These are phyloP conservation scores for Lota lota DNA, from an alignment of 2,113 vertebrate species.

Conservation along the genomic window DNA sequence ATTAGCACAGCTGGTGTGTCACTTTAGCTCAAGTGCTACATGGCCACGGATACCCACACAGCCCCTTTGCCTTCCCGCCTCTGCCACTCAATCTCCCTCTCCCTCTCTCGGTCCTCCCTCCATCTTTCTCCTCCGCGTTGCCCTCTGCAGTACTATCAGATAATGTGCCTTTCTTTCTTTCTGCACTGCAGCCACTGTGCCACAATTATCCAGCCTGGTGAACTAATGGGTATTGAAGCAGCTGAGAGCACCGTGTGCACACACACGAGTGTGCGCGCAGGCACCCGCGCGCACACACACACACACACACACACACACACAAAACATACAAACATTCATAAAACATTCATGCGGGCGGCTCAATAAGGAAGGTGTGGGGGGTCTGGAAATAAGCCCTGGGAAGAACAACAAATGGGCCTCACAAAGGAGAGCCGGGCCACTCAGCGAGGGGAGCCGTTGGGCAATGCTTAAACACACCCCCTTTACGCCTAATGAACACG, in stretches of 20 bases:
- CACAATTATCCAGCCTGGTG: slow-evolving; percentile 68
- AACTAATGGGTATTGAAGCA: slow-evolving; percentile 75
- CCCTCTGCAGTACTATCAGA: slow-evolving; percentile 67
- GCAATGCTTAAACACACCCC: not conserved
- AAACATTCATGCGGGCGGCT: slow-evolving; percentile 69
- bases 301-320: not conserved
- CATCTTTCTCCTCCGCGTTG: slow-evolving; percentile 49
- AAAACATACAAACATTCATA: slow-evolving; percentile 61
- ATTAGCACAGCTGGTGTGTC: not conserved
- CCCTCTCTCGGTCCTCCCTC: slow-evolving; percentile 25
- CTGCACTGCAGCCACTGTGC: slow-evolving; percentile 64
- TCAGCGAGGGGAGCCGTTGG: not conserved
- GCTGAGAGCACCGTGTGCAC: slow-evolving; percentile 33
- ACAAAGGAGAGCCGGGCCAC: slow-evolving; percentile 38
- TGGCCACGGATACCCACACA: not conserved
- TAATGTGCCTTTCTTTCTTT: slow-evolving; percentile 48
- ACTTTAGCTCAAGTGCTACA: not conserved
- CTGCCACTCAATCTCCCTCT: slow-evolving; percentile 26
- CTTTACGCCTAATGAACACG: not conserved
- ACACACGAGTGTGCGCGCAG: not conserved
- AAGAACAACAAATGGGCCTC: slow-evolving; percentile 63
- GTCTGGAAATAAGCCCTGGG: slow-evolving; percentile 39
- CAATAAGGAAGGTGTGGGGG: slow-evolving; percentile 56
- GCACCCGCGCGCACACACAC: slow-evolving; percentile 28
- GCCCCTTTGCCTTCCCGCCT: too few relatives aligned